phyloP scores from a whole-genome alignment of 2,113 vertebrate species.

The Orthonyx spaldingii region DNA sequence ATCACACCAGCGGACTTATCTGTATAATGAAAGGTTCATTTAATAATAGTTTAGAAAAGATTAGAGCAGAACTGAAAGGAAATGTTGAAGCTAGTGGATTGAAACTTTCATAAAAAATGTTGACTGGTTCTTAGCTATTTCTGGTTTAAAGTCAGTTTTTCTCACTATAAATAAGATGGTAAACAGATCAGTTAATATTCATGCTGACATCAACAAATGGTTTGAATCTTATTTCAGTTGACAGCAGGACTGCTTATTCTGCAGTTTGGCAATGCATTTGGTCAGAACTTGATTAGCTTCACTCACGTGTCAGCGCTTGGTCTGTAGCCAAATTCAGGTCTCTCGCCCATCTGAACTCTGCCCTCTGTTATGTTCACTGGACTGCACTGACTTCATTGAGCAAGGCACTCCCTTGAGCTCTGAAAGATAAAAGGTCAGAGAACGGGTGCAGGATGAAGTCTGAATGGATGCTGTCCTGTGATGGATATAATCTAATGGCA shows the following conservation, averaged over 20 bases:
- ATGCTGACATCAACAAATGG: background rate
- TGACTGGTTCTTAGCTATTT: background rate
- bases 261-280: background rate
- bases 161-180: background rate
- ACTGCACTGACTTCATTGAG: background rate
- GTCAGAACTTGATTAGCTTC: background rate
- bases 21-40: background rate
- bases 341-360: accelerated
- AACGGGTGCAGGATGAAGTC: background rate
- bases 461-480: background rate
- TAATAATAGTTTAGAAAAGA: conserved; percentile 28
- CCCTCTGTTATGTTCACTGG: background rate
- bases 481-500: background rate
- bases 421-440: background rate
- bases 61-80: background rate
- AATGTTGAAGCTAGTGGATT: conserved; percentile 5
- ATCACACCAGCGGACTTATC: background rate
- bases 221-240: background rate
- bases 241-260: background rate
- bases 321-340: background rate
- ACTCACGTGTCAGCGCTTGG: background rate
- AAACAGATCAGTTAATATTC: background rate
- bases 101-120: background rate
- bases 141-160: background rate
- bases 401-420: background rate